Conservation (phyloP, 30 jellyfish, hydroid and myxozoan species). For the Catostylus mosaicus region DNA sequence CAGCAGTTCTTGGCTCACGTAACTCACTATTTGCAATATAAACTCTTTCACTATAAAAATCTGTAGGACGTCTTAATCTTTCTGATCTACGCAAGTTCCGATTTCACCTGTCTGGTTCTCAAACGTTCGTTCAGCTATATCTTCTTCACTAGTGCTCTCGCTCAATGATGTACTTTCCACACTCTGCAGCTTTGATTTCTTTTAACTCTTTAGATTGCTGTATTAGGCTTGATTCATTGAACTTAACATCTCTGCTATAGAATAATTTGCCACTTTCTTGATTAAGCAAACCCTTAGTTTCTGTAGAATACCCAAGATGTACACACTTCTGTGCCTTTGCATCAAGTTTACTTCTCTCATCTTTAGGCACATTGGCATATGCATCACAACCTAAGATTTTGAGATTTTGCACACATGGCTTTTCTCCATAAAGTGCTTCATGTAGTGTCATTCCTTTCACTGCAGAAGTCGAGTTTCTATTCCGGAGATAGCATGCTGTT, state of each 20-base stretch:
- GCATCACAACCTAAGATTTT: neutral
- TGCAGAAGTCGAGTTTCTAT: neutral
- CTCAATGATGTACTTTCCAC: neutral
- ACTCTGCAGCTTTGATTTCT: conserved; percentile 11
- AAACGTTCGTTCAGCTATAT: conserved; percentile 4
- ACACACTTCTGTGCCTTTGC: neutral
- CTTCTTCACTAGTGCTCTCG: conserved; percentile 8
- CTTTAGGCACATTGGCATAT: neutral
- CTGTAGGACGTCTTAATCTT: conserved; percentile 10
- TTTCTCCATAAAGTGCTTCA: neutral
- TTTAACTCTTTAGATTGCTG: conserved; percentile 37
- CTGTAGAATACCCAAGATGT: neutral
- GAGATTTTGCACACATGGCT: no score
- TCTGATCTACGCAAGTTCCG: conserved; percentile 7
- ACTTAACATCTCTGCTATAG: neutral
- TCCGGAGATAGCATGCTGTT: conserved; percentile 3
- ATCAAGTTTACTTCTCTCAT: neutral
- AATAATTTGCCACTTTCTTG: neutral
- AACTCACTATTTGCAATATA: neutral
- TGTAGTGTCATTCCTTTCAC: neutral
- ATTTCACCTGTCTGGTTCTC: conserved; percentile 45
- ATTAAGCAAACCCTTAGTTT: neutral
- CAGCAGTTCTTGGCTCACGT: conserved; percentile 4
- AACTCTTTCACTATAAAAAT: neutral
- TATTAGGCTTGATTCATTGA: conserved; percentile 27